Percentiles rank a stretch among this genome's conserved stretches.
Evolutionary conservation across 2,888 invertebrate species (phyloP).

Genomic region (Ctenicera cuprea): DNA sequence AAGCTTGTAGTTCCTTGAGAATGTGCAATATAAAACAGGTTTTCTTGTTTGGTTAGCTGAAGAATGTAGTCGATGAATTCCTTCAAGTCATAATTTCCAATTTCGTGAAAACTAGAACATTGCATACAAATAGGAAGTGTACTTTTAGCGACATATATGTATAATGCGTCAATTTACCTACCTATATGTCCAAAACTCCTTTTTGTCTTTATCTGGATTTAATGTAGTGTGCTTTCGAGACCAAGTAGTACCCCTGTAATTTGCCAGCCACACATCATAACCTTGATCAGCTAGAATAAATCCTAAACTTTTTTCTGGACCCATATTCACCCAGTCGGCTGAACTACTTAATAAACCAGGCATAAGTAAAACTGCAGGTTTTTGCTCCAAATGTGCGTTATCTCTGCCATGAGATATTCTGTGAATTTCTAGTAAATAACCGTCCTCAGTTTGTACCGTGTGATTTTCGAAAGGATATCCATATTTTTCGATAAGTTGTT

Average conservation of each 20-base stretch:
- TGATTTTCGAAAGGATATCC: constrained; percentile 72
- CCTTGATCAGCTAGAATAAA: constrained; percentile 71
- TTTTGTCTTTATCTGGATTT: constrained; percentile 65
- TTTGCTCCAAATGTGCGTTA: constrained; percentile 62
- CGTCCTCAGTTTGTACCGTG: constrained; percentile 68
- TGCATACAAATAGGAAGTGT: too few relatives aligned
- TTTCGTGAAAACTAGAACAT: constrained; percentile 84
- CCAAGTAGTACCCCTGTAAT: constrained; percentile 77
- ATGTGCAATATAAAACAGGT: constrained; percentile 83
- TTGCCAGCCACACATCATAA: constrained; percentile 78
- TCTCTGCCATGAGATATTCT: constrained; percentile 73
- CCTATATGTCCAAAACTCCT: constrained; percentile 72
- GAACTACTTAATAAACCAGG: constrained; percentile 86
- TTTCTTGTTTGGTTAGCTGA: constrained; percentile 73
- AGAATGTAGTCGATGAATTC: constrained; percentile 83
- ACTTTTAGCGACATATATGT: too few relatives aligned
- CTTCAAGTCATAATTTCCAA: constrained; percentile 84
- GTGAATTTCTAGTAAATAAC: constrained; percentile 58
- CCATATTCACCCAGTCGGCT: constrained; percentile 83
- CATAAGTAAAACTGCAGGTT: constrained; percentile 79
- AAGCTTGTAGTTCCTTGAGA: constrained; percentile 80
- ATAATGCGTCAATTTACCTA: too few relatives aligned
- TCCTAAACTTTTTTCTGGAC: constrained; percentile 75
- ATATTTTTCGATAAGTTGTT: constrained; percentile 68
- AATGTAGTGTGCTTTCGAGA: constrained; percentile 72